Evolutionary conservation across 1,140 invertebrate species (phyloP).

Genomic region (Thereuonema tuberculata): DNA sequence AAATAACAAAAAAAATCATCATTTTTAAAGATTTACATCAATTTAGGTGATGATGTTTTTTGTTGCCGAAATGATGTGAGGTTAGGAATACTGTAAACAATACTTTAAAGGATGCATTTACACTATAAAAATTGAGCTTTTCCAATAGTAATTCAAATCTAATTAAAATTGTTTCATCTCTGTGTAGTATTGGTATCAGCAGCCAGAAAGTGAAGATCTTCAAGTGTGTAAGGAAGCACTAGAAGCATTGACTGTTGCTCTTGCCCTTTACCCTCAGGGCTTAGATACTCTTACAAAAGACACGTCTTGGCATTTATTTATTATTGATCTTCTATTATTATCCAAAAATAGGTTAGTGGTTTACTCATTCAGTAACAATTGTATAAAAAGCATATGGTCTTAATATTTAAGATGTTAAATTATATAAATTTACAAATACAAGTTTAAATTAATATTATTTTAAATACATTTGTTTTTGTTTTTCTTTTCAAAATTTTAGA

Average conservation of each 20-base stretch:
- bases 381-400: not conserved
- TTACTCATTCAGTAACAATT: too few relatives aligned
- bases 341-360: conserved; percentile 36
- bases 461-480: not conserved
- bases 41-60: too few relatives aligned
- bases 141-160: too few relatives aligned
- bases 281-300: conserved; percentile 57
- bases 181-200: conserved; percentile 18
- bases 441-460: not conserved
- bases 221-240: conserved; percentile 78
- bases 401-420: not conserved
- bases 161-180: too few relatives aligned
- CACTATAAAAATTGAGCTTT: not conserved
- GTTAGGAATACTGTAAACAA: too few relatives aligned
- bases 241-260: conserved; percentile 76
- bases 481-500: conserved; percentile 20
- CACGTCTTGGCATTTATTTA: conserved; percentile 67
- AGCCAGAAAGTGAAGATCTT: conserved; percentile 29
- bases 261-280: conserved; percentile 67
- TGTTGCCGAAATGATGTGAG: too few relatives aligned
- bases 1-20: too few relatives aligned
- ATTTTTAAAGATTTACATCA: too few relatives aligned
- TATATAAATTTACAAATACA: conserved; percentile 9
- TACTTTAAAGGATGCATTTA: not conserved
- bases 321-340: conserved; percentile 74